phyloP scores from a whole-genome alignment of 2,888 invertebrate species.

The Cordylochernes scorpioides region DNA sequence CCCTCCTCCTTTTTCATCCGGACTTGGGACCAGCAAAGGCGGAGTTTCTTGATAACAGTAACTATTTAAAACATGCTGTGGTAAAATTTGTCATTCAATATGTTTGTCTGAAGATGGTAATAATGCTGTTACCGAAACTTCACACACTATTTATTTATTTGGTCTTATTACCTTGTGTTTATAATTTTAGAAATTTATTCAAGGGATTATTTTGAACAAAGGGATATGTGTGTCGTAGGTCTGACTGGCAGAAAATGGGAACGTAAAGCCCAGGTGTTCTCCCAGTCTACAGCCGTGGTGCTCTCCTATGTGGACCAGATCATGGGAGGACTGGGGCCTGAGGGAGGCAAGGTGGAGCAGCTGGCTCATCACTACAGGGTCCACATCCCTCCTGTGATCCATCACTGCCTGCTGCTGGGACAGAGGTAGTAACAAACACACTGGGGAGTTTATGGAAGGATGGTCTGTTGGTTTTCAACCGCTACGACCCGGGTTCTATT shows the following conservation, averaged over 20 bases:
- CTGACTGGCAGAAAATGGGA: constrained; percentile 10
- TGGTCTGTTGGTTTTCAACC: no score
- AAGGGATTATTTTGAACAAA: neutral
- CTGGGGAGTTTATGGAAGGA: no score
- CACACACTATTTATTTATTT: no score
- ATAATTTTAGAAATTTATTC: neutral
- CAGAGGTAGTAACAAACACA: constrained; percentile 7
- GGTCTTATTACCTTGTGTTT: no score
- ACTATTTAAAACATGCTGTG: no score
- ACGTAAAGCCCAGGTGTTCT: constrained; percentile 8
- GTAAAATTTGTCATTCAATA: no score
- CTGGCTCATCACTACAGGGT: constrained; percentile 22
- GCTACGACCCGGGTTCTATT: no score
- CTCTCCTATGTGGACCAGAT: constrained; percentile 22
- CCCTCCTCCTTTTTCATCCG: no score
- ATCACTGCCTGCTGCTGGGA: constrained; percentile 14
- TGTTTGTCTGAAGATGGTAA: no score
- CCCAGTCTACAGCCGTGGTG: constrained; percentile 20
- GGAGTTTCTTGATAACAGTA: no score
- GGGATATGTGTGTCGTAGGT: constrained; percentile 5
- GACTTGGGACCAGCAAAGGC: no score
- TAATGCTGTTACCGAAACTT: no score
- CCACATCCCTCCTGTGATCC: constrained; percentile 12
- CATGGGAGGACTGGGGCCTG: constrained; percentile 19
- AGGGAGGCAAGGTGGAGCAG: constrained; percentile 20